Evolutionary conservation across 2,888 invertebrate species (phyloP), one percentile per base, ranked within the genome.

Genomic region (Drosophila subquinaria): DNA sequence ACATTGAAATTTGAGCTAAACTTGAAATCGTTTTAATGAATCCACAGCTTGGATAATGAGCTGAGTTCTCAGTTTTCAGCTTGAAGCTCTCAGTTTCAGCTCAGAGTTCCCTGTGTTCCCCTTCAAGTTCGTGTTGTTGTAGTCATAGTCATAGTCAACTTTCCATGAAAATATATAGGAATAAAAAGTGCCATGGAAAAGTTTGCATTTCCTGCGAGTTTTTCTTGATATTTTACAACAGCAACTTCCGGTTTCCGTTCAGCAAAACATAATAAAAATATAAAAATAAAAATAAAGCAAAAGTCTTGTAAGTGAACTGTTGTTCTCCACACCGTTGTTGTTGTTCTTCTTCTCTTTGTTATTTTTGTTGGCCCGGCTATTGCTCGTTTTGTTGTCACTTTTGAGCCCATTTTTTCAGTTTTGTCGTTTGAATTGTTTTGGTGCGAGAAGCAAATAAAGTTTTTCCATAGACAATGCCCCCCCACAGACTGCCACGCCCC

Each of bases 121-220:
- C 27, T 73, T 68, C 50, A 35, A 47, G 20, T 66, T 76, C 52
- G 57, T 45, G 55, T 17, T 43, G 17, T 67, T 65, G 27, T 27
- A 27, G 27, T 30, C 30, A 8, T 30, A 30, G 73, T 67, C 59
- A 42, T 42, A 53, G 56, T 72, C 67, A 81, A 61, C 51, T 77
- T 65, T 62, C 60, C 51, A 62, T 53, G 68, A 73, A 72, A 73
- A 63, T 50, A 42, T 59, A 6, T 27, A 27, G 1, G 5, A 27
- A 27, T 51, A 60, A 53, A 66, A 80, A 69, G 11, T 76, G 63
- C 62, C 40, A 66, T 76, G 81, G 62, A 88, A 83, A 86, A 86
- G 70, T 89, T 86, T 88, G 88, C 90, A 86, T 89, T 85, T 86
- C 86, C 86, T 89, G 86, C 69, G 73, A 68, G 82, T 82, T 85